Base-by-base conservation (phyloP, 2,888 invertebrate species). In the Pyralis farinalis region DNA sequence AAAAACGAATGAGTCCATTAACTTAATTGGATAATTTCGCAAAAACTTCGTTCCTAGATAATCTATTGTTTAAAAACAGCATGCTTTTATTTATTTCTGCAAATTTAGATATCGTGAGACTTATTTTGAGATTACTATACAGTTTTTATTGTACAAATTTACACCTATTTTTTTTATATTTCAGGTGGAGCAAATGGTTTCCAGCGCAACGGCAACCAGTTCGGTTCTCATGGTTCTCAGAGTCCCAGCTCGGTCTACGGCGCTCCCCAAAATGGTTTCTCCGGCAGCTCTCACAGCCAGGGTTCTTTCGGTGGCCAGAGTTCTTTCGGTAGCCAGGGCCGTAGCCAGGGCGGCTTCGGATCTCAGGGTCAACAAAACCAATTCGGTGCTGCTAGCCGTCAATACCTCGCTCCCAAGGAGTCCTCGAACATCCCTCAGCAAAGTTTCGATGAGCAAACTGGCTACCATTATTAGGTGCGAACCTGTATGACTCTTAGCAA, bases 361-460 rank as follows among this genome's bases (percentile, higher is more conserved):
- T 47, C 45, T 33, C 53, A 53, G 34, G 31, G 32, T 22, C 55
- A 58, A 11, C 25, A 25, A 25, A 43, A 43, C 37, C 71, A 71
- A 47, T 62, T 59, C 12, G 68, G 65, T 0, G 60, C 71, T n/a
- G 44, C 73, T 42, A 77, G 60, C 58, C 76, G 78, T 37, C 84
- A 85, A 51, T 85, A 86, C 62, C 58, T 79, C 47, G 69, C 81
- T 4, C 84, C 86, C 1, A 72, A 68, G 44, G 42, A 61, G 16
- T 55, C 67, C 16, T 59, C 58, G 7, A 69, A 75, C 48, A 52
- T 56, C 31, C 80, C 82, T 11, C 84, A 85, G 43, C 87, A 87
- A 46, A 51, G 68, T 21, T 88, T 88, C 42, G 82, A 88, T 35
- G 86, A 83, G 43, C 51, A 80, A 38, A 82, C 82, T 11, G 85